Evolutionary conservation across 92 coral and sea anemone species (phyloP), one percentile per base, ranked within the genome.

Genomic region (Phenganax marumi): DNA sequence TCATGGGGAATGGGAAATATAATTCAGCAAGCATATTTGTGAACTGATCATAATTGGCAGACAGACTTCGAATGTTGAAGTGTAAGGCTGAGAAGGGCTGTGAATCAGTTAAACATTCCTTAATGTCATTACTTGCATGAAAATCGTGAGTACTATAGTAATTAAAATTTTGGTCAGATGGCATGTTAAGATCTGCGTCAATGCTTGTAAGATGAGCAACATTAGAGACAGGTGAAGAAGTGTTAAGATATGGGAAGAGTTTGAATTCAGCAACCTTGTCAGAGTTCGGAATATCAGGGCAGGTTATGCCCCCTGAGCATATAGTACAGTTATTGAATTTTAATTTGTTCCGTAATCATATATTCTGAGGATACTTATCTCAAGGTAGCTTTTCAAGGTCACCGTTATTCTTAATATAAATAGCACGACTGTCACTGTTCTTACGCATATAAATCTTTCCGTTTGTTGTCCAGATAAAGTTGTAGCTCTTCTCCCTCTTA

Each of bases 201-300:
- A 43, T 12, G 53, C 19, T 83, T 13, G 87, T 73, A 39, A 89
- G 80, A 21, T 83, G 84, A 14, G 73, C 64, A 68, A 82, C 68
- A 14, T 87, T 77, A 17, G 72, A 75, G 47, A 66, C 74, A 51
- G 84, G 68, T 50, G 79, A 83, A 50, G 68, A 81, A 64, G 85
- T 73, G 77, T 89, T 85, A 71, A 89, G 77, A 73, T 84, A 73
- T 58, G 89, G 81, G 77, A 88, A 81, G 65, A 70, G 80, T 73
- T 80, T 79, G 72, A 19, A 52, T 47, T 82, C 81, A 8, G 12
- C 22, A 56, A 16, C 62, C 26, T 39, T 66, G 21, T 56, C 75
- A 52, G 74, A 7, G 75, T 70, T 70, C 51, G 75, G 51, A 26
- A 33, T 33, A 33, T 33, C 43, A 33, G 43, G 43, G 43, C 43